Base-by-base conservation (phyloP, 37 sponge, comb jelly and placozoan genomes). In the Eunapius fragilis region DNA sequence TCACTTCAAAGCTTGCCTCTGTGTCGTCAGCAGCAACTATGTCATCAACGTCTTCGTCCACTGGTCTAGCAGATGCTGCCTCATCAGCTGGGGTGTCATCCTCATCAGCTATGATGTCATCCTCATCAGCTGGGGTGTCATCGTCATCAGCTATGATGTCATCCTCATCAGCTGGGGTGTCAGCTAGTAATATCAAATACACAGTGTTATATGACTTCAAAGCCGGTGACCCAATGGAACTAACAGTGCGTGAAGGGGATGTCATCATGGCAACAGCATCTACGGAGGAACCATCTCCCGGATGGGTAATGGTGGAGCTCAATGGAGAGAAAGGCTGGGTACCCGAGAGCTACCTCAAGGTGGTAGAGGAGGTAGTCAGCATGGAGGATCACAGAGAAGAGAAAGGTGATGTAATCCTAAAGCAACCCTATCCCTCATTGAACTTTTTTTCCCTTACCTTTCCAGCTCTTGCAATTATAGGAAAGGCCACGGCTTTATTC, bases 161-260 rank as follows among this genome's bases (percentile, higher is more conserved):
- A n/a, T 35, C 9, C 2, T 68, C 58, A 34, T 36, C 80, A 31
- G 23, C 32, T 13, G 31, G 69, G 23, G 58, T 33, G 69, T n/a
- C 4, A 25, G 80, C 80, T 3, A 30, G 9, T n/a, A 30, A 24
- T 2, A 32, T 5, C 41, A 50, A 38, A 67, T 93, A 84, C 67
- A 72, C 77, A 71, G 97, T 88, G 4, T 33, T 92, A 68, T 97
- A 91, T 72, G 80, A 85, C 69, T 97, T 87, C 87, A 67, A 71
- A 22, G 93, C 95, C 11, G 67, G 32, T 0, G 84, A 92, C 48
- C 78, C 80, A 0, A 76, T 86, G 71, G 97, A 97, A 78, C 36
- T 97, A 32, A 68, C 86, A 3, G 58, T 92, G 37, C 68, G 36
- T 31, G 91, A 92, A n/a, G 97, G 97, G 13, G 95, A 94, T 48